Evolutionary conservation across 1,140 invertebrate genomes (phyloP).

Genomic region (Caligus rogercresseyi): DNA sequence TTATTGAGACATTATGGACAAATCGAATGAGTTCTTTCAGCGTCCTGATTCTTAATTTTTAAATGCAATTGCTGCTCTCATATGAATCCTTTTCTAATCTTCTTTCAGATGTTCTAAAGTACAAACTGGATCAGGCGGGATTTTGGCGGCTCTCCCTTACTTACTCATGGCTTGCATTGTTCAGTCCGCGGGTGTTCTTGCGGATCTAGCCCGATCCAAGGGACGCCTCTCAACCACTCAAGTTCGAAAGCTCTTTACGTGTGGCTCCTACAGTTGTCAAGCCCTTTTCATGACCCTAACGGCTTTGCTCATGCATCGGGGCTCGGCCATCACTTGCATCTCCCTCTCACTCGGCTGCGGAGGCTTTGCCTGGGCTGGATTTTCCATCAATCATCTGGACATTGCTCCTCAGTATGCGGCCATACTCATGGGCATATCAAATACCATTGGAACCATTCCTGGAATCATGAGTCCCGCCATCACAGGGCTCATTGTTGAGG

Average conservation of each 20-base stretch:
- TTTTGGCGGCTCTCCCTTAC: constrained; percentile 66
- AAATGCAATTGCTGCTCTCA: too few relatives aligned
- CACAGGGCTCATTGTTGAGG: constrained; percentile 52
- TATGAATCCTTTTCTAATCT: too few relatives aligned
- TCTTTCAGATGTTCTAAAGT: constrained; percentile 45
- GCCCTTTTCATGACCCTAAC: constrained; percentile 60
- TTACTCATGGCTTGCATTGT: constrained; percentile 61
- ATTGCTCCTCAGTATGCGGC: constrained; percentile 56
- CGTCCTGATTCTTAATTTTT: too few relatives aligned
- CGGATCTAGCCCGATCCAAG: constrained; percentile 49
- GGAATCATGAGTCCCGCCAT: constrained; percentile 65
- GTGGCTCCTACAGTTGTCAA: constrained; percentile 47
- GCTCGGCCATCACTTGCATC: constrained; percentile 49
- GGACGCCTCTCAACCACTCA: constrained; percentile 47
- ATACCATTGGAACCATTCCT: constrained; percentile 59
- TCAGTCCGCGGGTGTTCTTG: constrained; percentile 54
- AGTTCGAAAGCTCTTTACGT: constrained; percentile 31
- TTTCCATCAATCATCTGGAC: constrained; percentile 45
- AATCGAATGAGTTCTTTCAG: too few relatives aligned
- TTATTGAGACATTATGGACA: too few relatives aligned
- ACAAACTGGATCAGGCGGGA: constrained; percentile 52
- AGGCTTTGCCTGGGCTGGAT: constrained; percentile 41
- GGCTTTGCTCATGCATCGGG: constrained; percentile 44
- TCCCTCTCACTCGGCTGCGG: constrained; percentile 68
- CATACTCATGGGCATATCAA: constrained; percentile 48